A percentile compares a stretch with the other conserved stretches of the same genome.
Conservation (phyloP, 2,113 vertebrate genomes). For the Hemicordylus capensis region DNA sequence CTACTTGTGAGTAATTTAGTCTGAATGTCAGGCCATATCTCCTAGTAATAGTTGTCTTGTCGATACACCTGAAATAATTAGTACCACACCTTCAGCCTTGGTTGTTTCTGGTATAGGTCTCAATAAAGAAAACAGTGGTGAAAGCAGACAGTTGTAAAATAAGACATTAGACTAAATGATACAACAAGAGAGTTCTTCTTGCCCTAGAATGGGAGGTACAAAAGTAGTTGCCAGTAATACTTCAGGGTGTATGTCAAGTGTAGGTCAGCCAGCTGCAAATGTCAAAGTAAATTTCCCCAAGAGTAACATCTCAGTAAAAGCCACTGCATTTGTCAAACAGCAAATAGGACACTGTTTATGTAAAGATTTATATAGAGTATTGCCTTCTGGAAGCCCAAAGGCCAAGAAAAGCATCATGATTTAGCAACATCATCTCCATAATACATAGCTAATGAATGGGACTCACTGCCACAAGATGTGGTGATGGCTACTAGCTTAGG, state of each 20-base stretch:
- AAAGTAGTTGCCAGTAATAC: conserved; percentile 67
- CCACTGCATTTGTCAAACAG: conserved; percentile 73
- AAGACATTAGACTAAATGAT: conserved; percentile 81
- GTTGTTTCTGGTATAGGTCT: conserved; percentile 80
- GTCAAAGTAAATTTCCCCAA: conserved; percentile 78
- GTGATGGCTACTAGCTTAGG: no score
- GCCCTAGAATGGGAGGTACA: conserved; percentile 78
- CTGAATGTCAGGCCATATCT: no score
- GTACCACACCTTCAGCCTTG: conserved; percentile 84
- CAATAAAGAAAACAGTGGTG: conserved; percentile 73
- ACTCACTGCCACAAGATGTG: no score
- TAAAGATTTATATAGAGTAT: no score
- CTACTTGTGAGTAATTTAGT: no score
- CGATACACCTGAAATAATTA: conserved; percentile 86
- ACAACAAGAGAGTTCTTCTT: conserved; percentile 82
- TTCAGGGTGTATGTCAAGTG: conserved; percentile 56
- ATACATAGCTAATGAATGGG: no score
- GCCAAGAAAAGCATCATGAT: no score
- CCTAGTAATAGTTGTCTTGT: conserved; percentile 77
- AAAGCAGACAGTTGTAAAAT: conserved; percentile 80
- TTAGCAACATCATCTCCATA: no score
- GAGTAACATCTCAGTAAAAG: conserved; percentile 69
- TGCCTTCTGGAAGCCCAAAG: no score
- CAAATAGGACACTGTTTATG: conserved; percentile 64
- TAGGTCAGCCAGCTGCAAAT: conserved; percentile 81